Evolutionary conservation across 1,140 invertebrate species (phyloP).

Genomic region (Periplaneta americana): DNA sequence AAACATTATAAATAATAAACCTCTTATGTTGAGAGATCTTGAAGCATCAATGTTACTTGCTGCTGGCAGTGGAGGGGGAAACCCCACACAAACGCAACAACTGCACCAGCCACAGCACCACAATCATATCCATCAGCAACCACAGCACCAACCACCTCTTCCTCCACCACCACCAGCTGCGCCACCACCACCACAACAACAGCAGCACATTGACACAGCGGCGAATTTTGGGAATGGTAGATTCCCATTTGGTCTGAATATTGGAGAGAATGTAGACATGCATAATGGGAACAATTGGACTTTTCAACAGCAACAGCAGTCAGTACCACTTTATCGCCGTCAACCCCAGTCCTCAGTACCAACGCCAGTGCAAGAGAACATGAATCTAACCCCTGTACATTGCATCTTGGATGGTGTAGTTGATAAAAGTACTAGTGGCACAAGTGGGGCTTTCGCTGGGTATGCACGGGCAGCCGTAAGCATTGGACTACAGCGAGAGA

Average conservation of each 20-base stretch:
- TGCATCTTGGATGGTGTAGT: neutral
- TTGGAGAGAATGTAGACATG: neutral
- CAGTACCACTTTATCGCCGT: constrained; percentile 42
- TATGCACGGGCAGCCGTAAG: constrained; percentile 29
- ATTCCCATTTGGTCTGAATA: neutral
- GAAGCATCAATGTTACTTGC: neutral
- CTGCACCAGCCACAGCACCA: neutral
- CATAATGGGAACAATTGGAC: constrained; percentile 20
- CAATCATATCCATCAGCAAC: neutral
- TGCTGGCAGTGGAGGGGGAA: neutral
- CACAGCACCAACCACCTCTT: too few species aligned
- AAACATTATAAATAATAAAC: neutral
- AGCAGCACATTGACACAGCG: neutral
- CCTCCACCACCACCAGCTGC: neutral
- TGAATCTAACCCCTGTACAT: constrained; percentile 14
- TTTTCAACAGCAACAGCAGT: constrained; percentile 26
- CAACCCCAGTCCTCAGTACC: constrained; percentile 29
- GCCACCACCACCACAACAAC: neutral
- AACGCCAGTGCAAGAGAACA: neutral
- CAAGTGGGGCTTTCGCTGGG: constrained; percentile 29
- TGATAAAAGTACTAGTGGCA: constrained; percentile 24
- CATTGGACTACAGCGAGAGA: constrained; percentile 11
- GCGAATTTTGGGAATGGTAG: neutral
- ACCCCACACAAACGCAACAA: neutral
- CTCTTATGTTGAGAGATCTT: neutral